A percentile compares a stretch with the other conserved stretches of the same genome.
phyloP scores from a whole-genome alignment of 1,140 invertebrate genomes.

The Vanessa atalanta region DNA sequence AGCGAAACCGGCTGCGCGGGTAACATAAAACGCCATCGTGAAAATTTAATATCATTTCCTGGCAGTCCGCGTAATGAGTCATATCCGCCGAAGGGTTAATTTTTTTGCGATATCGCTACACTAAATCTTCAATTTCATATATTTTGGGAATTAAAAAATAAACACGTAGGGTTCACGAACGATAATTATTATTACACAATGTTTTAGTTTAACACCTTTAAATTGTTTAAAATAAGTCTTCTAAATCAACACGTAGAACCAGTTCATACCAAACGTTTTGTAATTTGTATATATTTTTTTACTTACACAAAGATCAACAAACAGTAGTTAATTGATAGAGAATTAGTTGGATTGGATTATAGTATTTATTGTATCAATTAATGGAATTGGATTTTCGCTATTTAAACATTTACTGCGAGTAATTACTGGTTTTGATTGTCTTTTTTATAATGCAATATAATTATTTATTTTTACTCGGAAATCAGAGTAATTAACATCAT shows the following conservation, averaged over 20 bases:
- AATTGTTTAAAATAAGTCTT: too few species aligned
- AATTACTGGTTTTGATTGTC: not conserved
- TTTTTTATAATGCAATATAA: not conserved
- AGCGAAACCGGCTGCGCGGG: slow-evolving; percentile 71
- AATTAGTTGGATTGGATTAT: slow-evolving; percentile 7
- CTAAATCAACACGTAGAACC: too few species aligned
- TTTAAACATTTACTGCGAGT: slow-evolving; percentile 1
- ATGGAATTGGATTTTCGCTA: slow-evolving; percentile 9
- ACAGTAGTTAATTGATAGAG: slow-evolving; percentile 3
- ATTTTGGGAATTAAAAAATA: slow-evolving; percentile 35
- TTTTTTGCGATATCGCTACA: slow-evolving; percentile 69
- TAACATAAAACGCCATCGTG: slow-evolving; percentile 78
- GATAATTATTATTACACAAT: not conserved
- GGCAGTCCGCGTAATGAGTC: slow-evolving; percentile 75
- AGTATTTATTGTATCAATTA: slow-evolving; percentile 7
- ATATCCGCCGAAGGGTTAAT: slow-evolving; percentile 76
- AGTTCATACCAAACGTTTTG: too few species aligned
- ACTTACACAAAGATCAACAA: slow-evolving; percentile 5
- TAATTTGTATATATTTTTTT: not conserved
- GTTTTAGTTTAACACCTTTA: not conserved
- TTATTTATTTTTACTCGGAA: too few species aligned
- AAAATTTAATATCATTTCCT: slow-evolving; percentile 80
- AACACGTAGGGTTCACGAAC: slow-evolving; percentile 19
- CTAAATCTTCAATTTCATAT: slow-evolving; percentile 65
- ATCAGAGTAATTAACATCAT: too few species aligned